These are phyloP conservation scores for Alca torda DNA, from an alignment of 2,797 vertebrate species.

Conservation along the genomic window DNA sequence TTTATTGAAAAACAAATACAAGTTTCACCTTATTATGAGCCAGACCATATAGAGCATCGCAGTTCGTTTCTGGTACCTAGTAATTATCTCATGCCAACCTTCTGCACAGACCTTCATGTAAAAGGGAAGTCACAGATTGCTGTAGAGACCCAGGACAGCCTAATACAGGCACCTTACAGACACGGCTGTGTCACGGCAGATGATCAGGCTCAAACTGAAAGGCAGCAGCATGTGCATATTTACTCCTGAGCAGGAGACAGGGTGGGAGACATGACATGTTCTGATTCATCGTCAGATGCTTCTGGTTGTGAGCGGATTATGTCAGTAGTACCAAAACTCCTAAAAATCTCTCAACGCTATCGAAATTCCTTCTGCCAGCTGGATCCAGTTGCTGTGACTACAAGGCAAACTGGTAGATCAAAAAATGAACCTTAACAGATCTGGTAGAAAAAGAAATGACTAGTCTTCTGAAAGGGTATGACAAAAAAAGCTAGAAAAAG, in stretches of 20 bases:
- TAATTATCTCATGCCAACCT: neutral
- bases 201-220: neutral
- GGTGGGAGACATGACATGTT: neutral
- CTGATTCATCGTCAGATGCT: neutral
- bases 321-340: neutral
- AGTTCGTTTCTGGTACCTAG: neutral
- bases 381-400: neutral
- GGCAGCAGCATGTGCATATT: neutral
- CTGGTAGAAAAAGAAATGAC: neutral
- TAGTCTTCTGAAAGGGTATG: neutral
- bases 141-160: neutral
- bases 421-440: neutral
- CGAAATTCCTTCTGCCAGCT: neutral
- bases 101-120: neutral
- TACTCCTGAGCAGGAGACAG: neutral
- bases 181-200: neutral
- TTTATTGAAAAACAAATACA: neutral
- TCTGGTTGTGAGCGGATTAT: neutral
- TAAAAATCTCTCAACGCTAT: neutral
- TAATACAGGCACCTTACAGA: neutral
- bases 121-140: neutral
- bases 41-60: neutral
- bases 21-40: neutral
- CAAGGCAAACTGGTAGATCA: neutral
- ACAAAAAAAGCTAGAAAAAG: neutral